Base-by-base conservation (phyloP, 1,140 invertebrate genomes). In the Drosophila obscura region DNA sequence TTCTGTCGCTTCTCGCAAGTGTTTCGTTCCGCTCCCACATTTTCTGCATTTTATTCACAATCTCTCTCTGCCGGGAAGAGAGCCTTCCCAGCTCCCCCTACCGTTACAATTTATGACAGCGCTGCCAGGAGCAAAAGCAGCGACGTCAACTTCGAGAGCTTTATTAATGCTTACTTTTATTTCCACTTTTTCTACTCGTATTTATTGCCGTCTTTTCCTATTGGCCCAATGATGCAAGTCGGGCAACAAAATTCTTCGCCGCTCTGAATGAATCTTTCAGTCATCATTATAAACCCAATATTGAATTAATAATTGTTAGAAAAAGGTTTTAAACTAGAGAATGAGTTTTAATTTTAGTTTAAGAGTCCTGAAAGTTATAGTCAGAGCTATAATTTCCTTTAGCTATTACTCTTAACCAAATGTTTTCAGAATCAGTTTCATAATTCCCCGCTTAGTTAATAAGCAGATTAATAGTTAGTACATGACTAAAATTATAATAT, bases 151-250 rank as follows among this genome's bases (percentile, higher is more conserved):
- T 35, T 16, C 13, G n/a, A 44, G 68, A 73, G 73, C 78, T 50
- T 77, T 81, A 81, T 82, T 73, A 81, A 77, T 81, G 55, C 56
- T 56, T 53, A 58, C 43, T 58, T 66, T 80, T 76, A 76, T 74
- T 80, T 51, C 51, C 53, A 62, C 56, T 72, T 66, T 60, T 66
- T 41, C 53, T 58, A 53, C 48, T 72, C 35, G 68, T 15, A 41
- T 26, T 35, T 55, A 57, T 65, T 71, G 53, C 72, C 65, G 75
- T 56, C 65, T 62, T 76, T 53, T 78, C 44, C 59, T 24, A 46
- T 60, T 61, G 57, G 49, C 43, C 52, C 28, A 28, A 57, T 56
- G 45, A 68, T 28, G 41, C 26, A 31, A 15, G 50, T 39, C 51
- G 31, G n/a, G 9, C 16, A 19, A 19, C 16, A 8, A 5, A 5